Evolutionary conservation across 2,888 invertebrate species (phyloP).

Genomic region (Tetramorium bicarinatum): DNA sequence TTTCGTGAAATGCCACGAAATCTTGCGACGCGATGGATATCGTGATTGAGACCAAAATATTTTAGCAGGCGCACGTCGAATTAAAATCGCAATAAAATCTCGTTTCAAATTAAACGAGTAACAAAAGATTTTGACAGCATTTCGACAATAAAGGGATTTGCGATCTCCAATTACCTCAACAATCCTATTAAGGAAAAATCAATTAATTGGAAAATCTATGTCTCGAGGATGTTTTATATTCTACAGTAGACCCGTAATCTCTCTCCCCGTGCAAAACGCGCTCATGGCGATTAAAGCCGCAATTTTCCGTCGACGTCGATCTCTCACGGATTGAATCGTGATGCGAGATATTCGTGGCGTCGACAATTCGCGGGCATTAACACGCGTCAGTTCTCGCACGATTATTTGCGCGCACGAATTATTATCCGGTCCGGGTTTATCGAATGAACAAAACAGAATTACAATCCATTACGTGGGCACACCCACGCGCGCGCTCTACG

Average conservation of each 20-base stretch:
- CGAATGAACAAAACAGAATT: conserved; percentile 61
- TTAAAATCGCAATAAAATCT: background rate
- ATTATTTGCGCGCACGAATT: conserved; percentile 65
- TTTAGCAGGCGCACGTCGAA: background rate
- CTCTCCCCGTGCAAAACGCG: background rate
- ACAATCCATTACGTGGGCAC: conserved; percentile 54
- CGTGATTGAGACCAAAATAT: background rate
- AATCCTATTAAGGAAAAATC: background rate
- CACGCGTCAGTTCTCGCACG: conserved; percentile 21
- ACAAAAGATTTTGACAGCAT: background rate
- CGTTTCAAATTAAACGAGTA: background rate
- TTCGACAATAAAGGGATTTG: background rate
- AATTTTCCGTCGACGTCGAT: conserved; percentile 38
- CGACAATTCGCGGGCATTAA: conserved; percentile 55
- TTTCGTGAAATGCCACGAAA: conserved; percentile 10
- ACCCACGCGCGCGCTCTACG: background rate
- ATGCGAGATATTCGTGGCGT: conserved; percentile 58
- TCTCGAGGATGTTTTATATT: background rate
- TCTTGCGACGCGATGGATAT: background rate
- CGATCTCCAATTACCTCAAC: background rate
- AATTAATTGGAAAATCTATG: background rate
- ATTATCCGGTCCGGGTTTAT: conserved; percentile 56
- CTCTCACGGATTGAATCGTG: conserved; percentile 53
- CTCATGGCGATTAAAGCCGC: background rate
- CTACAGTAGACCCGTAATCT: background rate